These are phyloP conservation scores for Athalia cordata DNA, from an alignment of 2,888 invertebrate genomes.

Conservation along the genomic window DNA sequence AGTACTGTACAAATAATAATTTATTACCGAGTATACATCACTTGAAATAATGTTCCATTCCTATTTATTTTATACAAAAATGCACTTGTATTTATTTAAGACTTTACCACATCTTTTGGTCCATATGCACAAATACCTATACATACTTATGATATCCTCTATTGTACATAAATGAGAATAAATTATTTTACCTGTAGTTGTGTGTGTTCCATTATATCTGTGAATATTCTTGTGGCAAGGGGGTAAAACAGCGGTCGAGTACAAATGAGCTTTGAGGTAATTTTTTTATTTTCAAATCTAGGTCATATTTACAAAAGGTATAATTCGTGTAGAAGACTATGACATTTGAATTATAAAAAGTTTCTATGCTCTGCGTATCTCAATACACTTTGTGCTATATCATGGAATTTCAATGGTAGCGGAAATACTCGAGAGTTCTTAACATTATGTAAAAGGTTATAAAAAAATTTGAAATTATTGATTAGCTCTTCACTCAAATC, in stretches of 20 bases:
- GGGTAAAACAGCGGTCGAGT: not conserved
- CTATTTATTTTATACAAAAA: conserved; percentile 5
- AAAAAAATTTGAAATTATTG: too few species aligned
- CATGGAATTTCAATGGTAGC: too few species aligned
- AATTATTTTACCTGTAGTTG: conserved; percentile 28
- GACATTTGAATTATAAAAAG: conserved; percentile 24
- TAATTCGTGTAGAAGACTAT: conserved; percentile 1
- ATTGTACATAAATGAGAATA: conserved; percentile 34
- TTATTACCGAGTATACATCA: conserved; percentile 7
- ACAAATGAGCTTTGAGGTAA: not conserved
- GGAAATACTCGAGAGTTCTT: too few species aligned
- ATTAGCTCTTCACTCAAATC: not conserved
- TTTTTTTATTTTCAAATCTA: conserved; percentile 29
- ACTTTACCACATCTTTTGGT: not conserved
- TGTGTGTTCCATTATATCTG: not conserved
- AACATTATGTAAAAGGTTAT: too few species aligned
- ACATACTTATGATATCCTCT: conserved; percentile 4
- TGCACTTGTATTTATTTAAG: conserved; percentile 17
- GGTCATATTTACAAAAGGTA: conserved; percentile 33
- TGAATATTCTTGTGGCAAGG: not conserved
- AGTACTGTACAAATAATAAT: conserved; percentile 31
- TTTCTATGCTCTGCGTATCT: not conserved
- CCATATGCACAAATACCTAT: conserved; percentile 3
- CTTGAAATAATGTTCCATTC: not conserved
- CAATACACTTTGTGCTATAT: too few species aligned